Evolutionary conservation across 2,113 vertebrate species (phyloP), one percentile per base, ranked within the genome.

Genomic region (Oceanites oceanicus): DNA sequence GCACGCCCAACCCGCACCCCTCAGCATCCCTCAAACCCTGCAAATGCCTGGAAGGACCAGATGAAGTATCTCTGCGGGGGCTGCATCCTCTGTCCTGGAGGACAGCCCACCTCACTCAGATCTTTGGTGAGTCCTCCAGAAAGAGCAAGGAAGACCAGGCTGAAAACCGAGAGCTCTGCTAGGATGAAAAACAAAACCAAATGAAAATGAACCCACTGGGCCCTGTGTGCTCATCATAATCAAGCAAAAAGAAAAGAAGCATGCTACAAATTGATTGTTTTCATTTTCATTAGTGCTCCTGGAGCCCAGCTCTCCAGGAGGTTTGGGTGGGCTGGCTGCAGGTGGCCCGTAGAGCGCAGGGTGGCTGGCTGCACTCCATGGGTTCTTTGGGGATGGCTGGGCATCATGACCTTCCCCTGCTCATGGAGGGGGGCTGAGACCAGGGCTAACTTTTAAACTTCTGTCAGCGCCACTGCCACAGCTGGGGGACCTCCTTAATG

Each of bases 331-430:
- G 16, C 55, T 81, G 18, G 12, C 30, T 74, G 61, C 1, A 12
- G 13, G 53, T 38, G 20, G 14, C 29, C 26, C 2, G 7, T 11
- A 56, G n/a, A 38, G 29, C 2, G 3, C 0, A 2, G 20, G 27
- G 20, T 27, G 25, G 21, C 17, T 2, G 3, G 10, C 68, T 80
- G 67, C 38, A 40, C 21, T 16, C 32, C 22, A 12, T 0, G 15
- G 44, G 9, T 25, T 13, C 40, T 75, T 20, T 3, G 4, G 26
- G 56, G 15, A 16, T 9, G 7, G 23, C 18, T 0, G 0, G 49
- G 38, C 32, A 65, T 21, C 65, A 27, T 1, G 4, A 18, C 17
- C 4, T 61, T 38, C 6, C 56, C 14, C 34, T 53, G 45, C 38
- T 40, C 56, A 40, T 0, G 0, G 15, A 29, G 25, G 15, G 38